A percentile compares a stretch with the other conserved stretches of the same genome.
These are phyloP conservation scores for Synergus laeviventris DNA, from an alignment of 2,888 invertebrate genomes.

Conservation along the genomic window DNA sequence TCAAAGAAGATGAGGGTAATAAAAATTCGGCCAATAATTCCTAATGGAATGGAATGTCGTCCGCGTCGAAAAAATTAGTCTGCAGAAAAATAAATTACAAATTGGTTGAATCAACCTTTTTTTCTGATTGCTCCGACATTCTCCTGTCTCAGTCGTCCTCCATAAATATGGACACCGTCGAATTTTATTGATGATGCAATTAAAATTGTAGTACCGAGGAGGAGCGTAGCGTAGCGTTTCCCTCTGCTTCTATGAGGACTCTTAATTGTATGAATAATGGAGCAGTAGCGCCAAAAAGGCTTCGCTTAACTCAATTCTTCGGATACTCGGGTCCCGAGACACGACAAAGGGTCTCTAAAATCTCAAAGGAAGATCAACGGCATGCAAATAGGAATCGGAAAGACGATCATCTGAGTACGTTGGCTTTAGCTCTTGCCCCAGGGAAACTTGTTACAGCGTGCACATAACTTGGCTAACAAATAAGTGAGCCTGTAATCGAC, in stretches of 20 bases:
- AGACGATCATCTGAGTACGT: conserved; percentile 11
- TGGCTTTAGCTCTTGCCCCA: not conserved
- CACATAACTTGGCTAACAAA: conserved; percentile 19
- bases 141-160: conserved; percentile 12
- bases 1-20: not conserved
- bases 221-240: not conserved
- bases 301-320: conserved; percentile 29
- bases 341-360: conserved; percentile 27
- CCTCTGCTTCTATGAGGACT: conserved; percentile 24
- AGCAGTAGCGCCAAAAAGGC: conserved; percentile 33
- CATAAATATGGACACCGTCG: conserved; percentile 25
- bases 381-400: conserved; percentile 36
- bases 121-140: not conserved
- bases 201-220: conserved; percentile 25
- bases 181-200: conserved; percentile 28
- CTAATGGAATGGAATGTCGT: conserved; percentile 2
- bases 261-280: conserved; percentile 37
- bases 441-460: not conserved
- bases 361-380: conserved; percentile 20
- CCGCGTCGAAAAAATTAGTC: conserved; percentile 6
- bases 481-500: conserved; percentile 15
- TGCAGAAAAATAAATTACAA: conserved; percentile 17
- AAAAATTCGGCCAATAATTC: not conserved
- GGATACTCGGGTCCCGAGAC: conserved; percentile 16
- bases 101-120: conserved; percentile 9